phyloP scores from a whole-genome alignment of 1,140 invertebrate genomes.

The Drosophila nannoptera region DNA sequence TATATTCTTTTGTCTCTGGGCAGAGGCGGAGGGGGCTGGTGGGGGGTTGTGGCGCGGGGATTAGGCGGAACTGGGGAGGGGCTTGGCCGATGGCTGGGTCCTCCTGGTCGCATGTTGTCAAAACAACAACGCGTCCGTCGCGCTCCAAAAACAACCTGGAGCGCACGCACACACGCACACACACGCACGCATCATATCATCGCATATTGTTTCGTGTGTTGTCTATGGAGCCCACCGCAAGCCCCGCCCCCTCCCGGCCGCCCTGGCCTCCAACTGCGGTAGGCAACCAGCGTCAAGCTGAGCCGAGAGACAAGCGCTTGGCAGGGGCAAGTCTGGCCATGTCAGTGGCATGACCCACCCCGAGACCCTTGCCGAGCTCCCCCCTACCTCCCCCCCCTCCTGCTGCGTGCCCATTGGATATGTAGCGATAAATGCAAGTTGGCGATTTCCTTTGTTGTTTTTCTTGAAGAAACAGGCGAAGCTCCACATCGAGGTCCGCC shows the following conservation, averaged over 20 bases:
- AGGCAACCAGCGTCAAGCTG: conserved; percentile 37
- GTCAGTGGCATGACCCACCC: conserved; percentile 15
- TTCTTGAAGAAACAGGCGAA: conserved; percentile 24
- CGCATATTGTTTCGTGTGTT: conserved; percentile 42
- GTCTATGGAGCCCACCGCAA: neutral
- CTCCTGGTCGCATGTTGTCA: conserved; percentile 50
- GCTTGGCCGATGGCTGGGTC: neutral
- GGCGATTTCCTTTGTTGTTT: conserved; percentile 64
- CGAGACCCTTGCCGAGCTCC: neutral
- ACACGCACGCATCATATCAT: conserved; percentile 64
- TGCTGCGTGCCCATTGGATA: conserved; percentile 4
- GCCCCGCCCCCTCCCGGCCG: neutral
- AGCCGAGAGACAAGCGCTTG: conserved; percentile 61
- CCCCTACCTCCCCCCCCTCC: neutral
- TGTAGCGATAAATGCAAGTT: conserved; percentile 68
- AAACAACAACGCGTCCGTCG: conserved; percentile 56
- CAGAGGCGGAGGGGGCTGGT: neutral
- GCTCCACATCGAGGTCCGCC: conserved; percentile 42
- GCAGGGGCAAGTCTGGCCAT: conserved; percentile 41
- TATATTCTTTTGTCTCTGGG: conserved; percentile 25
- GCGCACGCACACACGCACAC: conserved; percentile 14
- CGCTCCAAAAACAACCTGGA: conserved; percentile 62
- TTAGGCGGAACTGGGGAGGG: too few relatives aligned
- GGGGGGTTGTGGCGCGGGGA: neutral
- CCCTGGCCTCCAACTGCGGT: neutral